Evolutionary conservation across 2,797 vertebrate species (phyloP).

Genomic region (Furcifer pardalis): DNA sequence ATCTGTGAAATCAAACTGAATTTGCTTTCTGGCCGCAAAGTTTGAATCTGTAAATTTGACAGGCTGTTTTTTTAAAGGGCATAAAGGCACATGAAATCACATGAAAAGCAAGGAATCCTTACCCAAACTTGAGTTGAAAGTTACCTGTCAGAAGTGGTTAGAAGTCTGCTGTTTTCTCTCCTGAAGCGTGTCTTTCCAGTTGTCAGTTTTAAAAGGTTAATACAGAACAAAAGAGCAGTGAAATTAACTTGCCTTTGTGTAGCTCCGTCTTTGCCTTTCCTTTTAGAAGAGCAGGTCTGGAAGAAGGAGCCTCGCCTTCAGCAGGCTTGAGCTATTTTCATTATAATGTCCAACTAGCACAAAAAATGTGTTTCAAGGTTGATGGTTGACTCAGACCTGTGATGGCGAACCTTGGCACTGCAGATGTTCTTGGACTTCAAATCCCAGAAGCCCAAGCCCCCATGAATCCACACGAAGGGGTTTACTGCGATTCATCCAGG

Average conservation of each 20-base stretch:
- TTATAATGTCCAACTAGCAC: too few relatives aligned
- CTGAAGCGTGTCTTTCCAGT: conserved; percentile 81
- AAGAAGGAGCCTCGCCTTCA: background rate
- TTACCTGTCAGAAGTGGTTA: conserved; percentile 91
- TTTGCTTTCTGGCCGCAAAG: conserved; percentile 72
- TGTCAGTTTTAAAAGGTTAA: conserved; percentile 94
- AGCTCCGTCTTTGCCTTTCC: conserved; percentile 44
- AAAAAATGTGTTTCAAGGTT: too few relatives aligned
- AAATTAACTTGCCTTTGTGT: conserved; percentile 68
- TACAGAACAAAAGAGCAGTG: conserved; percentile 77
- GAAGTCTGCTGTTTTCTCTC: conserved; percentile 80
- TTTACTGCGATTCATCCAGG: too few relatives aligned
- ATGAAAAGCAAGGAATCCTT: conserved; percentile 56
- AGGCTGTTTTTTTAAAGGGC: conserved; percentile 73
- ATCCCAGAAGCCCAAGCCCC: too few relatives aligned
- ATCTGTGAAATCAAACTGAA: conserved; percentile 76
- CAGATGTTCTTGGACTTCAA: too few relatives aligned
- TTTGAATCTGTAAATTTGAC: conserved; percentile 76
- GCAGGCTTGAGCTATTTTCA: conserved; percentile 13
- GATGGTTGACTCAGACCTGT: too few relatives aligned
- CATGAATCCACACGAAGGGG: too few relatives aligned
- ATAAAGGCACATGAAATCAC: conserved; percentile 71
- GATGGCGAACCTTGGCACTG: too few relatives aligned
- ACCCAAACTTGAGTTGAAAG: conserved; percentile 74
- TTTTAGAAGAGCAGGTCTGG: conserved; percentile 16